Percentiles rank a stretch among this genome's conserved stretches.
phyloP scores from a whole-genome alignment of 2,888 invertebrate genomes.

The Pterobdella sp. region DNA sequence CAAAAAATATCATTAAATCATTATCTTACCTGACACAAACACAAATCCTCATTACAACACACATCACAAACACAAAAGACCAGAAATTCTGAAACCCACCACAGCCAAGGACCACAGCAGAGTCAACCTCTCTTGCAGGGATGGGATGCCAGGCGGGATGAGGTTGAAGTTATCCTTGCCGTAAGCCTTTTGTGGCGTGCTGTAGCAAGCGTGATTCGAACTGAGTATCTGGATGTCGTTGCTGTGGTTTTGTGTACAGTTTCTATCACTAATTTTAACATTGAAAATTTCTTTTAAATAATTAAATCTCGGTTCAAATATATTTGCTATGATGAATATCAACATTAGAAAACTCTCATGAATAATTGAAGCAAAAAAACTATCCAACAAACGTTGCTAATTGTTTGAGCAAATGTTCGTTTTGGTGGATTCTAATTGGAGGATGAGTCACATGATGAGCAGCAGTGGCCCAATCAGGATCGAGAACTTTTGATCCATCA shows the following conservation, averaged over 20 bases:
- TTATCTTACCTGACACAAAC: background rate
- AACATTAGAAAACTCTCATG: too few relatives aligned
- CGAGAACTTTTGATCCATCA: slow-evolving; percentile 70
- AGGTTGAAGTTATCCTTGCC: slow-evolving; percentile 80
- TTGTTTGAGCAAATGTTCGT: slow-evolving; percentile 79
- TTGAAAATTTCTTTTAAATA: too few relatives aligned
- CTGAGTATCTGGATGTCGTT: slow-evolving; percentile 83
- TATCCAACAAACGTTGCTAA: slow-evolving; percentile 86
- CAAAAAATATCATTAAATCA: background rate
- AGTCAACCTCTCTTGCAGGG: slow-evolving; percentile 90
- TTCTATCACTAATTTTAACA: background rate
- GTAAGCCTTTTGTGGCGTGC: slow-evolving; percentile 75
- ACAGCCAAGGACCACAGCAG: slow-evolving; percentile 89
- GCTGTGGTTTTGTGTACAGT: slow-evolving; percentile 56
- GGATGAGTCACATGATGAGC: slow-evolving; percentile 90
- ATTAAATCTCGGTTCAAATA: too few relatives aligned
- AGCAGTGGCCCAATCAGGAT: slow-evolving; percentile 82
- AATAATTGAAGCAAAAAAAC: too few relatives aligned
- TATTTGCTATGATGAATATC: too few relatives aligned
- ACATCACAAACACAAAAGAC: background rate
- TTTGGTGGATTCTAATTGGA: slow-evolving; percentile 78
- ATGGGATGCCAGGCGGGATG: slow-evolving; percentile 94
- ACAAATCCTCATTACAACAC: background rate
- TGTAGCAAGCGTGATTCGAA: slow-evolving; percentile 94
- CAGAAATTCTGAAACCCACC: slow-evolving; percentile 39